phyloP scores from a whole-genome alignment of 1,140 invertebrate species.

The Drosophila subobscura region DNA sequence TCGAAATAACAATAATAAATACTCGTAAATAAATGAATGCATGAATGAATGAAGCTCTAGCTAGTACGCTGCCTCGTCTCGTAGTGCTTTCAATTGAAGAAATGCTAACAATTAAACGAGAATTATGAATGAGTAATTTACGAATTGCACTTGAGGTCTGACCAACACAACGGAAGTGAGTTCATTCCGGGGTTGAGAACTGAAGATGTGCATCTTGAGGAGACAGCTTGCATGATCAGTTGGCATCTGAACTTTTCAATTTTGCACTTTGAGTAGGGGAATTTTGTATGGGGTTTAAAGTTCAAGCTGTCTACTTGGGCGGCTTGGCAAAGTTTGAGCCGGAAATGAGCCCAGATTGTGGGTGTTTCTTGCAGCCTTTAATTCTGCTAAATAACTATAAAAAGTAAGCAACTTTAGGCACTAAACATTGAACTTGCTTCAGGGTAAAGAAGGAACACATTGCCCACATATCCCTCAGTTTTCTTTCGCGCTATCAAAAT shows the following conservation, averaged over 20 bases:
- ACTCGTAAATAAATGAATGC: conserved; percentile 49
- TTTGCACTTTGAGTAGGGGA: conserved; percentile 12
- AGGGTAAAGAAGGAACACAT: neutral
- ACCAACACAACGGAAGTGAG: conserved; percentile 65
- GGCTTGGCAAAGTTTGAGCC: neutral
- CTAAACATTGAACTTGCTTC: neutral
- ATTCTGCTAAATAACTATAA: neutral
- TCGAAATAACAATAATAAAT: conserved; percentile 33
- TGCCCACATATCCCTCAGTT: neutral
- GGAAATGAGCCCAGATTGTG: conserved; percentile 12
- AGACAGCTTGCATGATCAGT: conserved; percentile 42
- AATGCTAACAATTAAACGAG: conserved; percentile 64
- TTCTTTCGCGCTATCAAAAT: conserved; percentile 25
- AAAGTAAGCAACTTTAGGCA: too few species aligned
- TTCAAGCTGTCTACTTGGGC: conserved; percentile 9
- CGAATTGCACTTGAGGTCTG: conserved; percentile 57
- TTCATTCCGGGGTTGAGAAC: conserved; percentile 49
- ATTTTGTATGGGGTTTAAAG: conserved; percentile 1
- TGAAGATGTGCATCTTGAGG: conserved; percentile 2
- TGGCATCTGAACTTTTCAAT: conserved; percentile 55
- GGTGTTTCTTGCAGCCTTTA: neutral
- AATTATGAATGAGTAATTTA: conserved; percentile 79
- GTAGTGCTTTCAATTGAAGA: conserved; percentile 54
- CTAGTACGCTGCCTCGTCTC: conserved; percentile 14
- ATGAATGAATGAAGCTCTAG: conserved; percentile 42